Percentiles rank a stretch among this genome's conserved stretches.
These are phyloP conservation scores for Steromphala cineraria DNA, from an alignment of 2,888 invertebrate species.

Conservation along the genomic window DNA sequence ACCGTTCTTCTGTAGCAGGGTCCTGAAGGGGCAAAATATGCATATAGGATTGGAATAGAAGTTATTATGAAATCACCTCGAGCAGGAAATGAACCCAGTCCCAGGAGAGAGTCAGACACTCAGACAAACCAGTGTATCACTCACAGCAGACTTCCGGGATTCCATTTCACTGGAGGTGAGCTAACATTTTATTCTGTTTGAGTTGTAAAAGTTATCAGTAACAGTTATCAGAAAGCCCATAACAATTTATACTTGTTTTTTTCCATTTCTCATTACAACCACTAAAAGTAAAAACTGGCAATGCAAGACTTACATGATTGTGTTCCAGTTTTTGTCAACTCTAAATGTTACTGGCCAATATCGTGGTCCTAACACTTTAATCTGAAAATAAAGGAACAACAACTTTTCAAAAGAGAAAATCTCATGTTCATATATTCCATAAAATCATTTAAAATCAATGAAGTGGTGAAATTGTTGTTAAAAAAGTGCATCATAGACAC, in stretches of 20 bases:
- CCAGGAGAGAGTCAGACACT: neutral
- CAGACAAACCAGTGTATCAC: neutral
- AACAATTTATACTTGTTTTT: too few relatives aligned
- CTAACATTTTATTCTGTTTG: too few relatives aligned
- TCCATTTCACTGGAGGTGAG: too few relatives aligned
- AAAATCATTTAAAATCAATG: too few relatives aligned
- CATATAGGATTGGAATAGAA: neutral
- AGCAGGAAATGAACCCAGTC: neutral
- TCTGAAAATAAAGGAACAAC: slow-evolving; percentile 57
- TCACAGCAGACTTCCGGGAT: too few relatives aligned
- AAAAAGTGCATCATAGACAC: too few relatives aligned
- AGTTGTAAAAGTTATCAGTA: too few relatives aligned
- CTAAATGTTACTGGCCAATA: slow-evolving; percentile 94
- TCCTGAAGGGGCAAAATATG: slow-evolving; percentile 39
- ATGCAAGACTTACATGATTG: slow-evolving; percentile 80
- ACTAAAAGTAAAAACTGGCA: too few relatives aligned
- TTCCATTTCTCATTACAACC: too few relatives aligned
- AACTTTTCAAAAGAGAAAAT: neutral
- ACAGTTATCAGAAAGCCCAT: too few relatives aligned
- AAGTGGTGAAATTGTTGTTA: too few relatives aligned
- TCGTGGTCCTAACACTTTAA: slow-evolving; percentile 86
- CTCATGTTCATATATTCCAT: too few relatives aligned
- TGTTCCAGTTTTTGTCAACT: slow-evolving; percentile 87
- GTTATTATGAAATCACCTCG: neutral
- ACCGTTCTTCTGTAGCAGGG: slow-evolving; percentile 69